phyloP scores from a whole-genome alignment of 2,888 invertebrate genomes.

The Allacma fusca region DNA sequence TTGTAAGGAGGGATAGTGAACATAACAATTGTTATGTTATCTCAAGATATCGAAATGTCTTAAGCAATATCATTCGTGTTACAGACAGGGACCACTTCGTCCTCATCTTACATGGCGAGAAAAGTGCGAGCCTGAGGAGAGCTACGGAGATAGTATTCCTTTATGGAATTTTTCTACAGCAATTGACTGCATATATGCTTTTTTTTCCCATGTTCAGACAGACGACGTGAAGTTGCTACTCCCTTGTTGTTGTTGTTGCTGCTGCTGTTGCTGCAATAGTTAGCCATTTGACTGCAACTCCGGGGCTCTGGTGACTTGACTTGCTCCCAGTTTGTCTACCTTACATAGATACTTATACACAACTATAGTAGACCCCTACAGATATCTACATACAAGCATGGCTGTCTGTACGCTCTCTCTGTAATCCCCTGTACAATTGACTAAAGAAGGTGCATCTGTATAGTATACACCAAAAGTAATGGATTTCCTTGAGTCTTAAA shows the following conservation, averaged over 20 bases:
- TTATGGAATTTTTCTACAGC: neutral
- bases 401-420: neutral
- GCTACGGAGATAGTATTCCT: neutral
- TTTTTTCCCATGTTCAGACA: too few species aligned
- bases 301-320: neutral
- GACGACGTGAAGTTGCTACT: neutral
- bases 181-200: too few species aligned
- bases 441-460: too few species aligned
- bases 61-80: neutral
- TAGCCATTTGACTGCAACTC: neutral
- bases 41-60: conserved; percentile 7
- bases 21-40: too few species aligned
- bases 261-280: conserved; percentile 3
- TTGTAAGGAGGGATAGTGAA: neutral
- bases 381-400: too few species aligned
- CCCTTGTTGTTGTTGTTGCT: neutral
- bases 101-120: neutral
- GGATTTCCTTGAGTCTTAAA: conserved; percentile 3
- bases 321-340: neutral
- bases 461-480: neutral
- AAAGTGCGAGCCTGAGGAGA: neutral
- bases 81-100: neutral
- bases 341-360: too few species aligned
- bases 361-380: too few species aligned
- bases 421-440: neutral